Percentiles rank a stretch among this genome's conserved stretches.
Conservation (phyloP, 2,888 invertebrate genomes). For the Pseudococcus viburni region DNA sequence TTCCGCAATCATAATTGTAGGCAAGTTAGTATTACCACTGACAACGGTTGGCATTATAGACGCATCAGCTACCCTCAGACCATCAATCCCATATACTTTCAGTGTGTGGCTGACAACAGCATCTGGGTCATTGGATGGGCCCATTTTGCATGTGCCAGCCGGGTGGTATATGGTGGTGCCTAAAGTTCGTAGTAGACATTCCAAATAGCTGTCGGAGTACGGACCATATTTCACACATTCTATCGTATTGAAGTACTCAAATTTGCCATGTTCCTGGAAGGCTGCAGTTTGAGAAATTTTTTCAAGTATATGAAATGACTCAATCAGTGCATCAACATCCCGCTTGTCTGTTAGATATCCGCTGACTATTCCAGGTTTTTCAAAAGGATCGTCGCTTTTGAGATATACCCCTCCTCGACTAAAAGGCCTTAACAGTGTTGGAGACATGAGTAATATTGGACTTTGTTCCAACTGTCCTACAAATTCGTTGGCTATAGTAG, state of each 20-base stretch:
- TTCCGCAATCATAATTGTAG: constrained; percentile 67
- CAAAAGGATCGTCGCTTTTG: neutral
- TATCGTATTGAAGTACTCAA: neutral
- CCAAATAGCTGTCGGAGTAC: constrained; percentile 60
- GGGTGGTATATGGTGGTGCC: constrained; percentile 66
- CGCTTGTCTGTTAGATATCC: neutral
- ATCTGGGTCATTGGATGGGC: constrained; percentile 52
- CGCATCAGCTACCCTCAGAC: constrained; percentile 65
- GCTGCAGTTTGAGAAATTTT: neutral
- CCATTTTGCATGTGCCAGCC: constrained; percentile 67
- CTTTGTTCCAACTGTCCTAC: neutral
- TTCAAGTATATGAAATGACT: neutral
- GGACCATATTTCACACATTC: neutral
- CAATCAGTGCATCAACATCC: neutral
- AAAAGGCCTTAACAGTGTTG: constrained; percentile 72
- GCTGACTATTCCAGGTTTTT: neutral
- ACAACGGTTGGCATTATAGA: constrained; percentile 66
- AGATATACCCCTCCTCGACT: neutral
- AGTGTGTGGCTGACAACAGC: constrained; percentile 64
- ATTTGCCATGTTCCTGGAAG: neutral
- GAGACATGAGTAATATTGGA: constrained; percentile 69
- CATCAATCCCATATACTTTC: constrained; percentile 60
- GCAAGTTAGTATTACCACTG: constrained; percentile 66
- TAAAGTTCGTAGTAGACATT: constrained; percentile 57
- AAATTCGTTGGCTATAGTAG: neutral